Evolutionary conservation across 2,113 vertebrate species (phyloP).

Genomic region (Myxocyprinus asiaticus): DNA sequence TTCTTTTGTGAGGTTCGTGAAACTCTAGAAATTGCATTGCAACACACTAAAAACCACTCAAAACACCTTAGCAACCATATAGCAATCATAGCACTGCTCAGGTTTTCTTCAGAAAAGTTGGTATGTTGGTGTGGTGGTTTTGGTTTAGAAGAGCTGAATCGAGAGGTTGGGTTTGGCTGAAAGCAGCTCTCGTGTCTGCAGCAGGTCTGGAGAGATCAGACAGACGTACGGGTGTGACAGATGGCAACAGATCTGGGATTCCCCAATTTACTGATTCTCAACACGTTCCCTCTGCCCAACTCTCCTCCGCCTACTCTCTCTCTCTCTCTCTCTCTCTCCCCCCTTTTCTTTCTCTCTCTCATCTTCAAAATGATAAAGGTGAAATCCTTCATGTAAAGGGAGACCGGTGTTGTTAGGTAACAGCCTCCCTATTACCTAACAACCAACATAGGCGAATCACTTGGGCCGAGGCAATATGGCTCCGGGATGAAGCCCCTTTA

Average conservation of each 20-base stretch:
- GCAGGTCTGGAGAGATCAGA: background rate
- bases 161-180: background rate
- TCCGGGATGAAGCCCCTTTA: slow-evolving; percentile 55
- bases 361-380: slow-evolving; percentile 54
- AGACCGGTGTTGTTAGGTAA: slow-evolving; percentile 72
- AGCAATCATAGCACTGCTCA: no score
- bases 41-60: no score
- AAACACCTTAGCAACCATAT: no score
- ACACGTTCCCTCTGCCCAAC: slow-evolving; percentile 10
- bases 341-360: background rate
- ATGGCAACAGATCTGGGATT: slow-evolving; percentile 29
- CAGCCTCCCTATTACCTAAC: slow-evolving; percentile 27
- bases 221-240: background rate
- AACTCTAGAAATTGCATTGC: no score
- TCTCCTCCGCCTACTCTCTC: slow-evolving; percentile 14
- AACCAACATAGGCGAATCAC: no score
- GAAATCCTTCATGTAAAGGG: slow-evolving; percentile 52
- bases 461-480: no score
- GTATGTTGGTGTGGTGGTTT: no score
- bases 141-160: background rate
- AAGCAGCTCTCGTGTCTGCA: background rate
- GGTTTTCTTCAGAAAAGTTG: no score
- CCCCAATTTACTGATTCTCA: slow-evolving; percentile 47
- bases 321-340: slow-evolving; percentile 17
- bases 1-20: no score